phyloP scores from a whole-genome alignment of 1,140 invertebrate species.

The Drosophila micromelanica region DNA sequence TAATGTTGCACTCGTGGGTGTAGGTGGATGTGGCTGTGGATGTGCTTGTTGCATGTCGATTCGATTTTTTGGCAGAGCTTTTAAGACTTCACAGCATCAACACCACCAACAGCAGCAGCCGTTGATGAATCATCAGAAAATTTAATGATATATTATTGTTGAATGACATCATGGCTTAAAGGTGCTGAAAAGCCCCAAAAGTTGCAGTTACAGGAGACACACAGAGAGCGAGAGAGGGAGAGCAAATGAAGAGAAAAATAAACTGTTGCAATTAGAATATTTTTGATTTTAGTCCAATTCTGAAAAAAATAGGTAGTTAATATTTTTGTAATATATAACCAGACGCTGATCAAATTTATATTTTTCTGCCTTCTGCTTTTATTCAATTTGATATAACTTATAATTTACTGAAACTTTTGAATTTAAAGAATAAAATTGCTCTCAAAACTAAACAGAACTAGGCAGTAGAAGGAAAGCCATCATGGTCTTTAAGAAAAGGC shows the following conservation, averaged over 20 bases:
- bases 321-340: too few species aligned
- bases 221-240: not conserved
- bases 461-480: not conserved
- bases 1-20: conserved; percentile 65
- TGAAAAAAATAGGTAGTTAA: too few species aligned
- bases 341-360: too few species aligned
- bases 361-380: too few species aligned
- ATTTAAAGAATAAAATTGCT: conserved; percentile 9
- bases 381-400: too few species aligned
- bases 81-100: conserved; percentile 22
- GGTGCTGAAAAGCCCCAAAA: conserved; percentile 5
- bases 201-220: not conserved
- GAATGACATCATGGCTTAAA: conserved; percentile 64
- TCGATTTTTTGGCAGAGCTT: conserved; percentile 40
- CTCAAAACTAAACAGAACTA: not conserved
- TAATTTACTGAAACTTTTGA: conserved; percentile 3
- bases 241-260: not conserved
- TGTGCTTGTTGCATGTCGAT: conserved; percentile 61
- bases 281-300: too few species aligned
- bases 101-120: conserved; percentile 32
- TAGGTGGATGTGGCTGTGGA: conserved; percentile 58
- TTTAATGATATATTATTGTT: conserved; percentile 73
- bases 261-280: not conserved
- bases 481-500: not conserved
- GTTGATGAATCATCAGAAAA: conserved; percentile 75